These are phyloP conservation scores for Syrmaticus mikado DNA, from an alignment of 2,113 vertebrate genomes.

Conservation along the genomic window DNA sequence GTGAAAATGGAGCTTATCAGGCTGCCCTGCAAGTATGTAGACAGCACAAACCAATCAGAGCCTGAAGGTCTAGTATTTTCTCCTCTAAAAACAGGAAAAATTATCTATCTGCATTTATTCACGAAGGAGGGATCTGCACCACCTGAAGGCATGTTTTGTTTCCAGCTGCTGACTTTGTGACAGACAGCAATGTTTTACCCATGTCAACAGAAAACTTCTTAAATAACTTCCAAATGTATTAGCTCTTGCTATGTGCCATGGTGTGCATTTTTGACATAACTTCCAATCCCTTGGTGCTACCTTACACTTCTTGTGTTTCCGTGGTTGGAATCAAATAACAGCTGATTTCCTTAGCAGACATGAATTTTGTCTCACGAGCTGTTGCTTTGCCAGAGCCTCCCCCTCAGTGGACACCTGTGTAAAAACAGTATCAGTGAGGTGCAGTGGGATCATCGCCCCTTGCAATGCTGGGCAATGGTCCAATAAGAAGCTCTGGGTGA, in stretches of 20 bases:
- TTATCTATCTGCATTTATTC: not conserved
- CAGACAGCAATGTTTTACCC: not conserved
- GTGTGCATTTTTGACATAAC: not conserved
- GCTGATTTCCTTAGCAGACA: not conserved
- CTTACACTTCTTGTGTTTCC: fast-evolving
- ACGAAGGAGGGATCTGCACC: not conserved
- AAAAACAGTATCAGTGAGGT: not conserved
- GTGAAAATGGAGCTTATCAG: constrained; percentile 42
- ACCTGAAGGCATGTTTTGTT: not conserved
- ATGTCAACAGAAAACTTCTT: not conserved
- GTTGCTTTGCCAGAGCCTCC: not conserved
- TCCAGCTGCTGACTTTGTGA: not conserved
- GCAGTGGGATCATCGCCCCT: not conserved
- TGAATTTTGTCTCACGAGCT: not conserved
- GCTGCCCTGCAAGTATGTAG: not conserved
- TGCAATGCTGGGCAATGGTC: not conserved
- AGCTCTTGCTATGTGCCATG: not conserved
- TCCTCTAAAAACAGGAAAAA: not conserved
- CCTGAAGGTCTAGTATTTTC: not conserved
- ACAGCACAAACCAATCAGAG: not conserved
- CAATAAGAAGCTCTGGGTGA: not conserved
- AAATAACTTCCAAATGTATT: not conserved
- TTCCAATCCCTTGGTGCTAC: fast-evolving
- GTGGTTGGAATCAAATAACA: not conserved
- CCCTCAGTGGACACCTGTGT: fast-evolving